These are phyloP conservation scores for Dolichoris vasculosae DNA, from an alignment of 1,140 invertebrate species.

Conservation along the genomic window DNA sequence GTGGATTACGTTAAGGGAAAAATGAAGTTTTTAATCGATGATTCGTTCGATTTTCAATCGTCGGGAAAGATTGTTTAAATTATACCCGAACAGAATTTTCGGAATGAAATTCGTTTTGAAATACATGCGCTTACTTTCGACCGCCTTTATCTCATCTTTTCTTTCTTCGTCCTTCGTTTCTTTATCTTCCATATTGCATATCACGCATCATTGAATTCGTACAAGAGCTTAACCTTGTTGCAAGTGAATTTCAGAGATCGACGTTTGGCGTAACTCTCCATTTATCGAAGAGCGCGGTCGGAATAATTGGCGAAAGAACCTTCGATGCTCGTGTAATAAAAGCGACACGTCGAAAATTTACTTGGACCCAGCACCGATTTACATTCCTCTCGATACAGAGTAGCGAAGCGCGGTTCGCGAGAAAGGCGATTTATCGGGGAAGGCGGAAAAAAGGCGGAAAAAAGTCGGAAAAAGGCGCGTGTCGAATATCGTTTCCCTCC, in stretches of 20 bases:
- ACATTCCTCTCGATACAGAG: background rate
- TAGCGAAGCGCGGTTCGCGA: background rate
- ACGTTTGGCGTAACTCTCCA: background rate
- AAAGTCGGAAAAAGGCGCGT: background rate
- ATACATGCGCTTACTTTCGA: background rate
- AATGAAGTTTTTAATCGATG: background rate
- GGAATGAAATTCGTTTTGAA: background rate
- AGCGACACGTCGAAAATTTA: conserved; percentile 19
- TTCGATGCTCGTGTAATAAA: conserved; percentile 13
- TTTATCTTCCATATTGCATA: too few species aligned
- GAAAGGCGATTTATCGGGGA: conserved; percentile 38
- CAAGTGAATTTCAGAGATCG: background rate
- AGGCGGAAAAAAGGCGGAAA: conserved; percentile 8
- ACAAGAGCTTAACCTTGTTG: background rate
- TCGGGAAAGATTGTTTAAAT: too few species aligned
- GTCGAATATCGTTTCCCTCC: background rate
- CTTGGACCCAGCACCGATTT: conserved; percentile 13
- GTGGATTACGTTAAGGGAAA: too few species aligned
- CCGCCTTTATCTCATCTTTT: background rate
- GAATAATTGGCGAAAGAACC: conserved; percentile 46
- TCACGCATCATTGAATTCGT: conserved; percentile 16
- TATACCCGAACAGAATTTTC: too few species aligned
- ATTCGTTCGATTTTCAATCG: too few species aligned
- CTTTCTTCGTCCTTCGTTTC: background rate
- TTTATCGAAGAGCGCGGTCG: background rate